Evolutionary conservation across 2,797 vertebrate species (phyloP).

Genomic region (Phalanger gymnotis): DNA sequence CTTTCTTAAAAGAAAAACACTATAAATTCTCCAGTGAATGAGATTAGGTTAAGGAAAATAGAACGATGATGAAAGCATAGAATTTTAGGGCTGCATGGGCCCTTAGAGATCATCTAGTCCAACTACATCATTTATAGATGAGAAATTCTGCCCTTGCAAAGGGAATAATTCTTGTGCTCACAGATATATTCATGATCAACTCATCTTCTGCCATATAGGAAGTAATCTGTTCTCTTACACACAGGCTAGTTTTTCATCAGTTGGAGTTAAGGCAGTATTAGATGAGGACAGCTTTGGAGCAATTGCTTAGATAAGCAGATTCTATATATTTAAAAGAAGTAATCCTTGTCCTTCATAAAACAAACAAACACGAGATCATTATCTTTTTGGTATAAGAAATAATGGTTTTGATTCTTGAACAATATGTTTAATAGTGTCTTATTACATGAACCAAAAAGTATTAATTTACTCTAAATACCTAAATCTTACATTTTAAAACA

Average conservation of each 20-base stretch:
- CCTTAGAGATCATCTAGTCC: background rate
- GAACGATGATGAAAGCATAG: background rate
- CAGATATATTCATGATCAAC: constrained; percentile 24
- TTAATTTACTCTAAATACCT: constrained; percentile 5
- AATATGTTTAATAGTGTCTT: background rate
- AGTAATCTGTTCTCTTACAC: constrained; percentile 1
- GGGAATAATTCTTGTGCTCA: constrained; percentile 28
- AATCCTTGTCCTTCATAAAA: background rate
- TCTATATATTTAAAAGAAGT: constrained; percentile 31
- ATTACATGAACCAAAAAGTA: constrained; percentile 1
- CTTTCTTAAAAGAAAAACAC: constrained; percentile 21
- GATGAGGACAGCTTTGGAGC: background rate
- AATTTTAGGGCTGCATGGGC: background rate
- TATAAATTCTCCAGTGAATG: constrained; percentile 10
- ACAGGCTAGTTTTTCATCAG: constrained; percentile 33
- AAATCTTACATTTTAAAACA: background rate
- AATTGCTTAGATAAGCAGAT: no score
- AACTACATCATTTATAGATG: background rate
- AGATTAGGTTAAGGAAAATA: constrained; percentile 24
- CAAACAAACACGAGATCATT: background rate
- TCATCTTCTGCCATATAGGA: background rate
- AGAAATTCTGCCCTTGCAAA: constrained; percentile 6
- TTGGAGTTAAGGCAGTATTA: constrained; percentile 42
- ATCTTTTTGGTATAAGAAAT: constrained; percentile 6
- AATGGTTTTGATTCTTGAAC: constrained; percentile 24